These are phyloP conservation scores for Hyalella azteca DNA, from an alignment of 2,888 invertebrate genomes.

Conservation along the genomic window DNA sequence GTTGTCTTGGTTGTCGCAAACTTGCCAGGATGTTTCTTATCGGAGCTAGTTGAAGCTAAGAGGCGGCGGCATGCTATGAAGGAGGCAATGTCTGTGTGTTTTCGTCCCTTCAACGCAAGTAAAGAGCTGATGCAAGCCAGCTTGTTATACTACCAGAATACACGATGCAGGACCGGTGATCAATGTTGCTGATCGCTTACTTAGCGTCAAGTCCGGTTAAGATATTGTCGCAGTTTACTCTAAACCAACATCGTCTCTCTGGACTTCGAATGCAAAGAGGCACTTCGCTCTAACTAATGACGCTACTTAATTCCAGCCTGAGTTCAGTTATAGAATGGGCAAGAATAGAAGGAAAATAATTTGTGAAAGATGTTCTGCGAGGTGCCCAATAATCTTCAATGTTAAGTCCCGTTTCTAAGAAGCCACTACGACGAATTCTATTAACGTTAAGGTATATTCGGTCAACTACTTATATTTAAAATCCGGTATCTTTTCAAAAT, in stretches of 20 bases:
- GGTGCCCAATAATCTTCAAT: too few relatives aligned
- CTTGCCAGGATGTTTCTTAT: constrained; percentile 7
- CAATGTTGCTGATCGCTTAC: neutral
- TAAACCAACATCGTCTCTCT: neutral
- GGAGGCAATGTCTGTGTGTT: neutral
- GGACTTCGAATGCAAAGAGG: neutral
- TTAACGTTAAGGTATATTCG: too few relatives aligned
- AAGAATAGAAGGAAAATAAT: too few relatives aligned
- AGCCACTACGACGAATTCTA: too few relatives aligned
- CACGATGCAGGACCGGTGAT: constrained; percentile 12
- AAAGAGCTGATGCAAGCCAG: neutral
- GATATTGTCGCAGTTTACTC: neutral
- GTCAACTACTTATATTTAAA: too few relatives aligned
- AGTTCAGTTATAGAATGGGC: too few relatives aligned
- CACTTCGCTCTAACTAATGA: neutral
- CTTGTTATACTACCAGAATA: neutral
- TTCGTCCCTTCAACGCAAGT: neutral
- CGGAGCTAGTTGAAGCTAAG: neutral
- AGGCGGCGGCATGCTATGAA: neutral
- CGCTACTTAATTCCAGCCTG: neutral
- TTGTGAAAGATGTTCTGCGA: too few relatives aligned
- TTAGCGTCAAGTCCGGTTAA: constrained; percentile 8
- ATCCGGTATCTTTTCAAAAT: too few relatives aligned
- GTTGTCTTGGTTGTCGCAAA: neutral
- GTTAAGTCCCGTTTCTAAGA: too few relatives aligned